phyloP scores from a whole-genome alignment of 1,140 invertebrate species.

The Nasonia giraulti region DNA sequence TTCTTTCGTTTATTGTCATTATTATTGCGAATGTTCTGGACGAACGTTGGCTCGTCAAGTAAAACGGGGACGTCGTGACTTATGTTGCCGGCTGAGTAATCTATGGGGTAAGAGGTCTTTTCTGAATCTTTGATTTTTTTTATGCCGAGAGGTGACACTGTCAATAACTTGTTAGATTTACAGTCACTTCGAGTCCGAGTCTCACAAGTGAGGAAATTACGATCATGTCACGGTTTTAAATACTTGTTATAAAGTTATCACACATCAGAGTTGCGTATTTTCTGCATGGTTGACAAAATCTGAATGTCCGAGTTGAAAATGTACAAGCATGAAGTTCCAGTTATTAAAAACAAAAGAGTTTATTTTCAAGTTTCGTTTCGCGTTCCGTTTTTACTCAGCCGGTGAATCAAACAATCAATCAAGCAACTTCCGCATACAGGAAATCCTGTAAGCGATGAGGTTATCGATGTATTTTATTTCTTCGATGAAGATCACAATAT shows the following conservation, averaged over 20 bases:
- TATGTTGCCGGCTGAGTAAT: conserved; percentile 15
- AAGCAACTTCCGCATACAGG: conserved; percentile 5
- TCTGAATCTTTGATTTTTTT: not conserved
- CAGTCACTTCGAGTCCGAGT: not conserved
- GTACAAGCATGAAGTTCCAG: not conserved
- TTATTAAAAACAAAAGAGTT: not conserved
- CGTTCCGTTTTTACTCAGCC: conserved; percentile 13
- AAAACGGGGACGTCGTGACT: not conserved
- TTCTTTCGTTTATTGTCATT: conserved; percentile 1
- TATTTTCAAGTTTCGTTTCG: conserved; percentile 16
- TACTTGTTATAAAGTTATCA: not conserved
- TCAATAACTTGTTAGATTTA: too few species aligned
- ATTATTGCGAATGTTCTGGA: not conserved
- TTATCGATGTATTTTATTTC: conserved; percentile 23
- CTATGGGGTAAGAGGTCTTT: not conserved
- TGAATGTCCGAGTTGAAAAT: not conserved
- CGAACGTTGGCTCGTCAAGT: not conserved
- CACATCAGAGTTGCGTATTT: not conserved
- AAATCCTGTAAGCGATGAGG: conserved; percentile 7
- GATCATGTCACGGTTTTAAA: not conserved
- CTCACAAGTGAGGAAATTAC: not conserved
- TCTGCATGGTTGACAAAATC: not conserved
- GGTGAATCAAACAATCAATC: not conserved
- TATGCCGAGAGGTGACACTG: not conserved
- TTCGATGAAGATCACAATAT: conserved; percentile 33